Percentiles rank a stretch among this genome's conserved stretches.
These are phyloP conservation scores for Enteromius thamalakanensis DNA, from an alignment of 2,797 vertebrate species.

Conservation along the genomic window DNA sequence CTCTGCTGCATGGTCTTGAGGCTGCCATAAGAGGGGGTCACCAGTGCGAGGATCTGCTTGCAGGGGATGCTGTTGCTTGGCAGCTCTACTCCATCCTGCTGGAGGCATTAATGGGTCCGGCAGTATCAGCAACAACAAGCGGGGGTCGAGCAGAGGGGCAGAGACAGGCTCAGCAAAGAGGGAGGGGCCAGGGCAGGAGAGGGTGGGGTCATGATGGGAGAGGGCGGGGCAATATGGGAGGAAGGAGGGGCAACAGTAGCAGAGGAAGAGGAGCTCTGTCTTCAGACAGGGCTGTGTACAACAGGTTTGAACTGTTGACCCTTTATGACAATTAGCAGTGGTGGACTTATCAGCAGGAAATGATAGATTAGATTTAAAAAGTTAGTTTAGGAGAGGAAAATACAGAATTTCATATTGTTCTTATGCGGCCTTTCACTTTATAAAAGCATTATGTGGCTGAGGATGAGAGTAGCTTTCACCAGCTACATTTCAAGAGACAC, in stretches of 20 bases:
- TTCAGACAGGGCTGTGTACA: slow-evolving; percentile 63
- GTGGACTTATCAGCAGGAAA: slow-evolving; percentile 43
- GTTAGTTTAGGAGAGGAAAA: slow-evolving; percentile 49
- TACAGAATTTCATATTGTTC: background rate
- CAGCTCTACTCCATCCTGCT: slow-evolving; percentile 72
- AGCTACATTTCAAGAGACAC: background rate
- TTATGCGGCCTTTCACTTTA: background rate
- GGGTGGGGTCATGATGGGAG: slow-evolving; percentile 37
- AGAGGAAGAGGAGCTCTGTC: slow-evolving; percentile 37
- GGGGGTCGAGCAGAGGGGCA: slow-evolving; percentile 43
- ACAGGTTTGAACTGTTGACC: slow-evolving; percentile 76
- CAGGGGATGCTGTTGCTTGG: slow-evolving; percentile 52
- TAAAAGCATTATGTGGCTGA: background rate
- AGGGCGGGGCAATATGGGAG: slow-evolving; percentile 21
- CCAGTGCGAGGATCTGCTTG: slow-evolving; percentile 65
- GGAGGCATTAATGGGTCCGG: slow-evolving; percentile 56
- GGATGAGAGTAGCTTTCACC: background rate
- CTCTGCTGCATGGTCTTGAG: slow-evolving; percentile 74
- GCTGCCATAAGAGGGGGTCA: slow-evolving; percentile 66
- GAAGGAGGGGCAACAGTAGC: slow-evolving; percentile 29
- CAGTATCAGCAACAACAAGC: slow-evolving; percentile 40
- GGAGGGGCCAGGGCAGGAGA: slow-evolving; percentile 52
- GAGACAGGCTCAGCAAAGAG: slow-evolving; percentile 24
- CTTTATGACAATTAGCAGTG: slow-evolving; percentile 58
- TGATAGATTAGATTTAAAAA: background rate